Evolutionary conservation across 2,113 vertebrate genomes (phyloP), one percentile per base, ranked within the genome.

Genomic region (Otus sunia): DNA sequence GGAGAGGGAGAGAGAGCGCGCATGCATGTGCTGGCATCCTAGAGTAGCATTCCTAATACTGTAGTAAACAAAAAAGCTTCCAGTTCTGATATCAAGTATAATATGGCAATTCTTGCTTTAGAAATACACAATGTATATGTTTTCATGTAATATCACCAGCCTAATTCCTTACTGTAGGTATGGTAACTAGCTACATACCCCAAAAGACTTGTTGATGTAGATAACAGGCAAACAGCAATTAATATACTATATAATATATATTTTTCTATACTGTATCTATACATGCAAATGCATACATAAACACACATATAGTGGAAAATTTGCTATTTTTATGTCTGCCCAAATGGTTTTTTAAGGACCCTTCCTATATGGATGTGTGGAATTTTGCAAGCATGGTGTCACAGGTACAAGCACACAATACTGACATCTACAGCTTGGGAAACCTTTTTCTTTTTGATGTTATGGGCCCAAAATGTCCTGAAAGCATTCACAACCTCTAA

Each of bases 81-180:
- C 34, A 66, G 10, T 34, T 91, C 13, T 71, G 20, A 5, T 47
- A 55, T 27, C 34, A 62, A 60, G 15, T n/a, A 47, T 37, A 87
- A 47, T 21, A 39, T 32, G 27, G 12, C 59, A 85, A 37, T 34
- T 68, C 26, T 84, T 85, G 19, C 60, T 86, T 84, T 71, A 68
- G 55, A 90, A 87, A 49, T 29, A 59, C 1, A 1, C 3, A 22
- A 27, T 0, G 1, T 16, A 10, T 6, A 23, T 0, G 4, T 84
- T 88, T 58, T 56, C 50, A 16, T 64, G 8, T 27, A n/a, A 6
- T 43, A 72, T 68, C 77, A 37, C 21, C 12, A n/a, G 10, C 53
- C 58, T 58, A 29, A 53, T 77, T 66, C 23, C 23, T 62, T 66
- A 17, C 52, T 52, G 5, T 5, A 71, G 32, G 7, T 36, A 20